Conservation (phyloP, 2,888 invertebrate genomes). For the Agrotis exclamationis region DNA sequence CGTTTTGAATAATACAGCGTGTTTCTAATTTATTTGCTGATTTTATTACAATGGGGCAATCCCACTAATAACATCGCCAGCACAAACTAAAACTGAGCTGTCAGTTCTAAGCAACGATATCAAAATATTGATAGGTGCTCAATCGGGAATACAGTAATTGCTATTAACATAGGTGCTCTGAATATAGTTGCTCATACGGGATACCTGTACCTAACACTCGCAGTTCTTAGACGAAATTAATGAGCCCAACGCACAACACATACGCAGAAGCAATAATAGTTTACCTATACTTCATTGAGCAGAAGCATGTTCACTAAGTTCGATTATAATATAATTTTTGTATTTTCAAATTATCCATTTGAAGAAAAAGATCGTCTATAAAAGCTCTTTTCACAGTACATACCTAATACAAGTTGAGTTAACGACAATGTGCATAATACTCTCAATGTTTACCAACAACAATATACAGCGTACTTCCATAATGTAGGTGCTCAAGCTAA, state of each 20-base stretch:
- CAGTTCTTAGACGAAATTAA: no score
- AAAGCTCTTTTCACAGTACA: not conserved
- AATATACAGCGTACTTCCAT: conserved; percentile 38
- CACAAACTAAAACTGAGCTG: no score
- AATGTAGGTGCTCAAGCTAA: conserved; percentile 41
- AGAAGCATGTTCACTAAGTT: not conserved
- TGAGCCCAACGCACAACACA: no score
- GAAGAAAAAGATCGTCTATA: not conserved
- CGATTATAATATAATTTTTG: not conserved
- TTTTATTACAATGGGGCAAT: not conserved
- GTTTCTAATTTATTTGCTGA: not conserved
- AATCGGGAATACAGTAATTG: no score
- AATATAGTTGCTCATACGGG: no score
- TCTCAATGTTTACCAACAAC: conserved; percentile 25
- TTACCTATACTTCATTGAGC: no score
- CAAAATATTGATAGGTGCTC: no score
- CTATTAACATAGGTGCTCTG: no score
- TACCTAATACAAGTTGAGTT: not conserved
- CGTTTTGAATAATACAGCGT: conserved; percentile 48
- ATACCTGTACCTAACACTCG: no score
- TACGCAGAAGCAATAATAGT: no score
- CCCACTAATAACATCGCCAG: no score
- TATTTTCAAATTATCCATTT: not conserved
- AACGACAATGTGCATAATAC: conserved; percentile 28
- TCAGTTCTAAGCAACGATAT: no score